Evolutionary conservation across 2,797 vertebrate genomes (phyloP), one percentile per base, ranked within the genome.

Genomic region (Melanogrammus aeglefinus): DNA sequence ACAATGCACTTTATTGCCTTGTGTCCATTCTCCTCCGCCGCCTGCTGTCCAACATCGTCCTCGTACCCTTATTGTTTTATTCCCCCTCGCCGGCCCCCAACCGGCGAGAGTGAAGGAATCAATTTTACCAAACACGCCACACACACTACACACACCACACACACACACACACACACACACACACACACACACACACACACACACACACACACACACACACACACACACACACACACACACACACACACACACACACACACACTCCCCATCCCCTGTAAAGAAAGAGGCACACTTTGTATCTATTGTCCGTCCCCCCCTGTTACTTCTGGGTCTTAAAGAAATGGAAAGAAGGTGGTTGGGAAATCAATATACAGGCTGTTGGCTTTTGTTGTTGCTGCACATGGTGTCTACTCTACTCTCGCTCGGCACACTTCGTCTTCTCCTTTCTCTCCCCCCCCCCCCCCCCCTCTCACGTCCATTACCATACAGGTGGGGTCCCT

Each of bases 401-500:
- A 21, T 0, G 75, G 75, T 51, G 57, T 80, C 73, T 51, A 7
- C 44, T 80, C 35, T 80, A 74, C 74, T 77, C 80, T 81, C 80
- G 63, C 83, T 18, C 13, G 76, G 80, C 90, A 88, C 88, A 86
- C 88, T 91, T 84, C 78, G 80, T 79, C 83, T 84, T 79, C 76
- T 81, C 82, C 76, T 82, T 79, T 71, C 18, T n/a, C n/a, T 39
- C 86, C 77, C 77, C 39, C 71, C 16, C 73, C 4, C 0, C 18
- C 41, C 41, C 41, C 41, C 0, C 18, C 13, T 13, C 41, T 5
- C 10, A 14, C 41, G 41, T 1, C 41, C 82, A 93, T 95, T 94
- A 94, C 85, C 92, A 94, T 94, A 93, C 90, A 94, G 93, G 92
- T 94, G 93, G 90, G 38, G 82, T 79, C 90, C 85, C 89, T 51